A percentile compares a stretch with the other conserved stretches of the same genome.
phyloP scores from a whole-genome alignment of 2,888 invertebrate genomes.

The Limenitis arthemis region DNA sequence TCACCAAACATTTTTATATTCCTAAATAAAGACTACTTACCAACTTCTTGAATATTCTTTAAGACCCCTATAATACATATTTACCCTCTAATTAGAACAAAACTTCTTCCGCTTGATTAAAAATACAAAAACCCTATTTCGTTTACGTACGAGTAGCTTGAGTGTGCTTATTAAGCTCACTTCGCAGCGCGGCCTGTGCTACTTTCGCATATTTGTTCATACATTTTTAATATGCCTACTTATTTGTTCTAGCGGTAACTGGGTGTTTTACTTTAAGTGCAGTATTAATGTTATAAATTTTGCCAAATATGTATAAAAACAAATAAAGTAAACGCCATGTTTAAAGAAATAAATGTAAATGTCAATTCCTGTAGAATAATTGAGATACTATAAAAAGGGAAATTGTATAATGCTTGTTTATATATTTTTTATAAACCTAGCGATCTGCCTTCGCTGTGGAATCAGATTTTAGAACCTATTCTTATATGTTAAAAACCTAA shows the following conservation, averaged over 20 bases:
- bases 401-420: no score
- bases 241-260: conserved; percentile 17
- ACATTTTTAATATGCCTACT: conserved; percentile 28
- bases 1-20: conserved; percentile 21
- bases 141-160: conserved; percentile 23
- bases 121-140: conserved; percentile 13
- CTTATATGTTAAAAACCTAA: no score
- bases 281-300: no score
- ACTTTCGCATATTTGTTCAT: conserved; percentile 24
- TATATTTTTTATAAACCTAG: no score
- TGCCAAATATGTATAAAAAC: no score
- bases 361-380: no score
- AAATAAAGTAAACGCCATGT: no score
- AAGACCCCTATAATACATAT: conserved; percentile 20
- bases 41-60: conserved; percentile 21
- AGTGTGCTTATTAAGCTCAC: conserved; percentile 27
- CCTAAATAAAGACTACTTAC: conserved; percentile 26
- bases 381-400: no score
- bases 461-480: no score
- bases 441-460: no score
- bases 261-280: neutral
- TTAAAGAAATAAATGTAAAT: no score
- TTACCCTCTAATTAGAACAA: conserved; percentile 27
- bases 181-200: conserved; percentile 19
- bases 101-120: conserved; percentile 19